Evolutionary conservation across 2,113 vertebrate genomes (phyloP).

Genomic region (Pterophyllum scalare): DNA sequence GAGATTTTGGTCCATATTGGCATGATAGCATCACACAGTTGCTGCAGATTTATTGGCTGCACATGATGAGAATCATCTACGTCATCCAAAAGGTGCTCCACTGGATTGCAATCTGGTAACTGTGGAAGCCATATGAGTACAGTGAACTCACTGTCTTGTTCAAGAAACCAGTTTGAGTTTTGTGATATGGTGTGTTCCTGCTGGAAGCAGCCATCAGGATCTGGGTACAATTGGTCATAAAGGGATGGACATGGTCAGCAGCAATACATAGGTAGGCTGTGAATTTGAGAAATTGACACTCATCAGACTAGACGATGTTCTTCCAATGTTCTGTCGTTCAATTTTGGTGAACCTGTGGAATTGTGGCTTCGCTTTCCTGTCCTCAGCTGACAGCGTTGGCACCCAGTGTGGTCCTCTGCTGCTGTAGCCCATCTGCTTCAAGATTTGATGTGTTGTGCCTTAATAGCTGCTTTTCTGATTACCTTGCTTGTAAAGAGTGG

Average conservation of each 20-base stretch:
- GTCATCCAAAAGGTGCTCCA: not conserved
- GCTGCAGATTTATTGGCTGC: not conserved
- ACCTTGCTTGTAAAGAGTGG: not conserved
- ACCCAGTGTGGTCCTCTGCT: not conserved
- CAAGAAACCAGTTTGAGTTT: not conserved
- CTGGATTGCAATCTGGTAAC: not conserved
- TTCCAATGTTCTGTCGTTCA: not conserved
- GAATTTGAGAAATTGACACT: not conserved
- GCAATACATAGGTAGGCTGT: not conserved
- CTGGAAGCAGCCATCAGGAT: not conserved
- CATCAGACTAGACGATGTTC: not conserved
- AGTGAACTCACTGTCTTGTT: not conserved
- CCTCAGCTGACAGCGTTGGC: not conserved
- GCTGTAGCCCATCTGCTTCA: not conserved
- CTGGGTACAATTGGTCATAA: not conserved
- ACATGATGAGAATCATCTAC: not conserved
- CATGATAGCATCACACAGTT: not conserved
- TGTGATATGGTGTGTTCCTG: not conserved
- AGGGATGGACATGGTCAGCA: not conserved
- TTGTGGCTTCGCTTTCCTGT: not conserved
- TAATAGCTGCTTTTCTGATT: not conserved
- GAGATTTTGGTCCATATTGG: not conserved
- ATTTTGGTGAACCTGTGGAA: not conserved
- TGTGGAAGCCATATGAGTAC: not conserved
- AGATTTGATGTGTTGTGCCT: not conserved